phyloP scores from a whole-genome alignment of 2,113 vertebrate species.

The Panthera leo region DNA sequence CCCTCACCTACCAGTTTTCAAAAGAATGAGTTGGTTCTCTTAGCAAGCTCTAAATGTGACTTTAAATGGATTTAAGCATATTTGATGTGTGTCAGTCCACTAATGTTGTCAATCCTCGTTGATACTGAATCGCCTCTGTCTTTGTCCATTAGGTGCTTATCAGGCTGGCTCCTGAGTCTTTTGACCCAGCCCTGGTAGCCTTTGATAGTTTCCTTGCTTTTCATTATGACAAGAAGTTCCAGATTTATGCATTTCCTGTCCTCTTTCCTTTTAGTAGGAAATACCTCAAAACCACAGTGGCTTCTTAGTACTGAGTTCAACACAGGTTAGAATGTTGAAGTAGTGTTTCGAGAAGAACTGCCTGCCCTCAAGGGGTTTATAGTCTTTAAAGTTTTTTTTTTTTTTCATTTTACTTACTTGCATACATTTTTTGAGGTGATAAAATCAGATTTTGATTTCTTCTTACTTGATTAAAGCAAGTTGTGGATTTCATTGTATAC shows the following conservation, averaged over 20 bases:
- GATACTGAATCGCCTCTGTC: background rate
- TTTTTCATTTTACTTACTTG: background rate
- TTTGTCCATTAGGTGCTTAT: background rate
- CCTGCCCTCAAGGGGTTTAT: background rate
- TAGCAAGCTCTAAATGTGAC: background rate
- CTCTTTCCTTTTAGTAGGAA: background rate
- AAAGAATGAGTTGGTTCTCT: background rate
- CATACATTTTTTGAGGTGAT: conserved; percentile 36
- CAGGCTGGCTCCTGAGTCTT: background rate
- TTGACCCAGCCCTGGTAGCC: background rate
- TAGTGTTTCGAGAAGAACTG: background rate
- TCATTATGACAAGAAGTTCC: background rate
- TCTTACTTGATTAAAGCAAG: background rate
- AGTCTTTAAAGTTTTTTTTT: background rate
- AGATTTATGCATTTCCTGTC: background rate
- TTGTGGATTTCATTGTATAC: background rate
- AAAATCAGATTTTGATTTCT: conserved; percentile 20
- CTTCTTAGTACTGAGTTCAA: background rate
- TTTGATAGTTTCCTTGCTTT: background rate
- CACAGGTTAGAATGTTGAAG: background rate
- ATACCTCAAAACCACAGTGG: background rate
- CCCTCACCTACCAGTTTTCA: background rate
- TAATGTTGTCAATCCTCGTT: background rate
- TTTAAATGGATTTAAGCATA: background rate
- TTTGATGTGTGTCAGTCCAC: background rate